Percentiles rank a stretch among this genome's conserved stretches.
phyloP scores from a whole-genome alignment of 2,888 invertebrate genomes.

The Steromphala cineraria region DNA sequence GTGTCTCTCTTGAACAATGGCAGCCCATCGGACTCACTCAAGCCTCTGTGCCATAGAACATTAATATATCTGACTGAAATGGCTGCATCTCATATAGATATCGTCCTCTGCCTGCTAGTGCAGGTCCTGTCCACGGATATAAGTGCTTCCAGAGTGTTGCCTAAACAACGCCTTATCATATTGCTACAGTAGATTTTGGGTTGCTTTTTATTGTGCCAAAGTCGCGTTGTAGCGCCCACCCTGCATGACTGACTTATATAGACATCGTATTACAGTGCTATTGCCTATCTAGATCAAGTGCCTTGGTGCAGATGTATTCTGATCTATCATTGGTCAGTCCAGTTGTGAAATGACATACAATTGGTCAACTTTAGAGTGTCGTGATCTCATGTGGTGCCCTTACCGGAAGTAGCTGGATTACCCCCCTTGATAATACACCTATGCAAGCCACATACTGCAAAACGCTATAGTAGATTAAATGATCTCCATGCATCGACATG shows the following conservation, averaged over 20 bases:
- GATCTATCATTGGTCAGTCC: background rate
- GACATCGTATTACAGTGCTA: constrained; percentile 18
- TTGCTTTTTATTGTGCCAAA: constrained; percentile 17
- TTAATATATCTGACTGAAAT: too few relatives aligned
- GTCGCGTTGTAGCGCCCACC: background rate
- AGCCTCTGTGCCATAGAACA: background rate
- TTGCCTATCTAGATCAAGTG: constrained; percentile 17
- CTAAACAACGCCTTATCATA: background rate
- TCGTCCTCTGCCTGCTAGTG: background rate
- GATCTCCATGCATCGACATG: constrained; percentile 10
- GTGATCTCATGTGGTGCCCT: constrained; percentile 11
- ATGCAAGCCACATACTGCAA: background rate
- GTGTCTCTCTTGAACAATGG: background rate
- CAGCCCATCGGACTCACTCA: background rate
- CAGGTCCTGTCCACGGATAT: background rate
- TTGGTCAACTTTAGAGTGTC: constrained; percentile 11
- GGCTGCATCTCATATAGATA: too few relatives aligned
- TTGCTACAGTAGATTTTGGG: background rate
- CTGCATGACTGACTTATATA: background rate
- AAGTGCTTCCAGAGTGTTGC: constrained; percentile 3
- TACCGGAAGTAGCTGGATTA: constrained; percentile 3
- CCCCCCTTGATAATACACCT: constrained; percentile 1
- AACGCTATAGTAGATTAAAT: background rate
- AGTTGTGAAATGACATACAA: background rate
- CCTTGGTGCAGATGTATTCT: constrained; percentile 17